phyloP scores from a whole-genome alignment of 2,797 vertebrate genomes.

The Anas georgica region DNA sequence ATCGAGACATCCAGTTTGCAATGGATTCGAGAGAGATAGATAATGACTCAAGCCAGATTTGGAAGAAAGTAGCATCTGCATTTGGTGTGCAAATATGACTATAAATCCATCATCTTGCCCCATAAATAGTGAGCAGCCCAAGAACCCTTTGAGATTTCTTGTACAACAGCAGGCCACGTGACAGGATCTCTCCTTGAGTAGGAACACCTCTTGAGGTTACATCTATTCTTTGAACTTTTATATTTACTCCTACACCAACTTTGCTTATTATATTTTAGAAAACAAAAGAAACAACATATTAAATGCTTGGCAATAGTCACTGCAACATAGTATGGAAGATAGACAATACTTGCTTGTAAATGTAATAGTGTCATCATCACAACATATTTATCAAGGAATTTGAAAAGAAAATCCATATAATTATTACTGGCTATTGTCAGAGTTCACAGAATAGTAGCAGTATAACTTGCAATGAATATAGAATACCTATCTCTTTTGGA shows the following conservation, averaged over 20 bases:
- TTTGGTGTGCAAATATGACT: background rate
- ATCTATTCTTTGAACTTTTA: background rate
- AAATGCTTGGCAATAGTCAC: background rate
- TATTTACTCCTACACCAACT: background rate
- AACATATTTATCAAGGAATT: background rate
- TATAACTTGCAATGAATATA: background rate
- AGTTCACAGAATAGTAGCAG: background rate
- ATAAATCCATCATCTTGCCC: background rate
- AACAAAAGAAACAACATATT: background rate
- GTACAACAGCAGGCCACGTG: background rate
- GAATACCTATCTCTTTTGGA: background rate
- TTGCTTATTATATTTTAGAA: background rate
- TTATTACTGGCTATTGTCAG: background rate
- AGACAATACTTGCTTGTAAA: background rate
- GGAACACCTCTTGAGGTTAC: background rate
- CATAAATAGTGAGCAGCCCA: background rate
- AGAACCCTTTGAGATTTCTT: background rate
- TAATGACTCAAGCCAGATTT: too few relatives aligned
- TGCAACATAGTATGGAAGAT: background rate
- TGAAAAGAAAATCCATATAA: background rate
- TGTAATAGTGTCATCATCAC: background rate
- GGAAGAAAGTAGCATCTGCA: too few relatives aligned
- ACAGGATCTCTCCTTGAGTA: background rate
- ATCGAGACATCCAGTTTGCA: too few relatives aligned
- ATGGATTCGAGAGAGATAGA: too few relatives aligned